These are phyloP conservation scores for Drosophila subquinaria DNA, from an alignment of 2,888 invertebrate genomes.

Conservation along the genomic window DNA sequence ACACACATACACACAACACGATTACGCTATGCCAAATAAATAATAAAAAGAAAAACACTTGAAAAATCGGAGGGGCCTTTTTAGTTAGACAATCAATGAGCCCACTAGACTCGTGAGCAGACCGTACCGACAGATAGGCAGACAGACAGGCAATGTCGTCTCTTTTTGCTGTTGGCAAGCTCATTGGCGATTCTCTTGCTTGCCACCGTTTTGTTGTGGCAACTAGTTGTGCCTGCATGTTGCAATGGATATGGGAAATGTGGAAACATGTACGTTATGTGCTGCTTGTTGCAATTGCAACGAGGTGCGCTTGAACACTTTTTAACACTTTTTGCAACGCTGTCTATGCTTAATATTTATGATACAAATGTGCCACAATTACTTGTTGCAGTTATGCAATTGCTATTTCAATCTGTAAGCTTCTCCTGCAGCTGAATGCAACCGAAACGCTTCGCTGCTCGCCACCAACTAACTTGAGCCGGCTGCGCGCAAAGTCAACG, in stretches of 20 bases:
- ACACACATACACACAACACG: constrained; percentile 25
- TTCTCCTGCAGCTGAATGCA: constrained; percentile 25
- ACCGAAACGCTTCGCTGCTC: constrained; percentile 61
- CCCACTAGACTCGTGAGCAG: constrained; percentile 25
- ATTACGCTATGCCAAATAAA: constrained; percentile 56
- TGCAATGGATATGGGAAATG: constrained; percentile 40
- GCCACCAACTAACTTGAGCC: constrained; percentile 55
- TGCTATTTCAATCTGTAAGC: background rate
- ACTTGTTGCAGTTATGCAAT: constrained; percentile 43
- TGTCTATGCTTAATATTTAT: constrained; percentile 15
- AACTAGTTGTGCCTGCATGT: constrained; percentile 36
- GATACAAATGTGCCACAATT: constrained; percentile 9
- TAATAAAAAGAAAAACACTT: constrained; percentile 27
- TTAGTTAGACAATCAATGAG: constrained; percentile 37
- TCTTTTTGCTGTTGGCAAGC: constrained; percentile 16
- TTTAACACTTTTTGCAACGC: constrained; percentile 2
- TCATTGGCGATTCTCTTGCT: constrained; percentile 47
- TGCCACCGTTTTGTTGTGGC: constrained; percentile 37
- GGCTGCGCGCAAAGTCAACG: constrained; percentile 29
- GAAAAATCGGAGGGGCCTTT: constrained; percentile 32
- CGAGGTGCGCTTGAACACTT: constrained; percentile 54
- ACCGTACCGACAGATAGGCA: constrained; percentile 4
- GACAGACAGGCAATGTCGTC: constrained; percentile 7
- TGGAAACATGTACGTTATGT: constrained; percentile 31
- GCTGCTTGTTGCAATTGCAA: constrained; percentile 26